Evolutionary conservation across 64 coral and sea anemone genomes (phyloP), one percentile per base, ranked within the genome.

Genomic region (Stichodactyla mertensii): DNA sequence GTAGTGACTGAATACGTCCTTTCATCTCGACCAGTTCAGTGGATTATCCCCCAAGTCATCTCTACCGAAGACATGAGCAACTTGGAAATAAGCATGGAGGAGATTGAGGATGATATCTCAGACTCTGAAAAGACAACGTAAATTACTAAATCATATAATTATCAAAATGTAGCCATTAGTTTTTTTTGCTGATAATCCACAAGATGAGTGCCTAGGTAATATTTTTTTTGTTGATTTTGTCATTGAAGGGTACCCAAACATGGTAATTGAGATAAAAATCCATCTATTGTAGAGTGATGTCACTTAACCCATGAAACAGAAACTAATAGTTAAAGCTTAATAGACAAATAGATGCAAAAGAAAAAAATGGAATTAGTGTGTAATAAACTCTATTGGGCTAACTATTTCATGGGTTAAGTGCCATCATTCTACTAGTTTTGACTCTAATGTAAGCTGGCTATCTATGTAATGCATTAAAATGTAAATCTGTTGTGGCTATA

Each of bases 1-100:
- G 90, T 94, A 16, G 90, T 98, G 77, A 89, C 95, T 0, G 89
- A 92, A 19, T 98, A 98, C 27, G 79, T 98, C 54, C 95, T 98
- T 16, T 94, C 95, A 4, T 98, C 95, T 45, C 87, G 90, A 52
- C 92, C 95, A 6, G 71, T 98, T 31, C 95, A 98, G 77, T 98
- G 95, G 89, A 92, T 98, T 31, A 87, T 98, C 31, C 92, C 92
- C 70, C 92, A 98, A 6, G 84, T 98, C 15, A 86, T 95, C 19
- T 79, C 83, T 0, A 80, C 90, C 5, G 97, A 99, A 91, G 97
- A 95, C 54, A 87, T 98, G 26, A 81, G 53, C 31, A 92, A 94
- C 57, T 82, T 98, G 18, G 90, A 95, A 14, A 92, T 98, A 60
- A 88, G 86, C 18, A 89, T 98, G 90, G 93, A 92, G 52, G 96